Percentiles rank a stretch among this genome's conserved stretches.
phyloP scores from a whole-genome alignment of 2,888 invertebrate genomes.

The Microctonus brassicae region DNA sequence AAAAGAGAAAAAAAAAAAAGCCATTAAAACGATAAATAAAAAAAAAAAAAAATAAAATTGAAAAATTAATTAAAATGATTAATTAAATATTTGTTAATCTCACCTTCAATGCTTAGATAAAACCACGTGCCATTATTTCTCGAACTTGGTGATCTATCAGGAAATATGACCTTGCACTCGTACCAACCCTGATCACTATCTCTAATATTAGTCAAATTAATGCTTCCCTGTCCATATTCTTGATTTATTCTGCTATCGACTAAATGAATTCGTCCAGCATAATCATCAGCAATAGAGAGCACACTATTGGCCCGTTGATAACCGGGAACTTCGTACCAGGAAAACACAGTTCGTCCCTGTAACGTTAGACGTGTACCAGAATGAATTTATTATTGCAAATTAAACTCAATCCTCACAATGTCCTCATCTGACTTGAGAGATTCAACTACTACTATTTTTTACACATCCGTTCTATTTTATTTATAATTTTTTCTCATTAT shows the following conservation, averaged over 20 bases:
- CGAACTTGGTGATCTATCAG: constrained; percentile 87
- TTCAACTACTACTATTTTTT: too few relatives aligned
- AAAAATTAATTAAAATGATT: background rate
- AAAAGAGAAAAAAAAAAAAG: too few relatives aligned
- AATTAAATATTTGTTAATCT: constrained; percentile 51
- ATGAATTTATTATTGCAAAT: constrained; percentile 51
- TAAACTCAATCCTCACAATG: constrained; percentile 42
- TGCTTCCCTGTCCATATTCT: constrained; percentile 77
- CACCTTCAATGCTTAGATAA: constrained; percentile 89
- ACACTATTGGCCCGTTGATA: constrained; percentile 69
- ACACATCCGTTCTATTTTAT: constrained; percentile 41
- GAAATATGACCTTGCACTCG: constrained; percentile 89
- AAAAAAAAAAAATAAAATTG: too few relatives aligned
- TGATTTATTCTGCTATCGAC: constrained; percentile 74
- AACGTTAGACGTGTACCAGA: constrained; percentile 52
- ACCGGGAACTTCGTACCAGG: constrained; percentile 77
- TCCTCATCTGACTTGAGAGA: constrained; percentile 22
- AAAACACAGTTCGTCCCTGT: constrained; percentile 84
- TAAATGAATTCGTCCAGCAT: constrained; percentile 80
- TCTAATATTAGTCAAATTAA: constrained; percentile 88
- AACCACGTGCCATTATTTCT: constrained; percentile 92
- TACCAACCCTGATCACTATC: constrained; percentile 93
- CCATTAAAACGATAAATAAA: too few relatives aligned
- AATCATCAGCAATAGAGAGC: constrained; percentile 78
- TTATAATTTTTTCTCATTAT: background rate